These are phyloP conservation scores for Lampropteryx suffumata DNA, from an alignment of 2,888 invertebrate species.

Conservation along the genomic window DNA sequence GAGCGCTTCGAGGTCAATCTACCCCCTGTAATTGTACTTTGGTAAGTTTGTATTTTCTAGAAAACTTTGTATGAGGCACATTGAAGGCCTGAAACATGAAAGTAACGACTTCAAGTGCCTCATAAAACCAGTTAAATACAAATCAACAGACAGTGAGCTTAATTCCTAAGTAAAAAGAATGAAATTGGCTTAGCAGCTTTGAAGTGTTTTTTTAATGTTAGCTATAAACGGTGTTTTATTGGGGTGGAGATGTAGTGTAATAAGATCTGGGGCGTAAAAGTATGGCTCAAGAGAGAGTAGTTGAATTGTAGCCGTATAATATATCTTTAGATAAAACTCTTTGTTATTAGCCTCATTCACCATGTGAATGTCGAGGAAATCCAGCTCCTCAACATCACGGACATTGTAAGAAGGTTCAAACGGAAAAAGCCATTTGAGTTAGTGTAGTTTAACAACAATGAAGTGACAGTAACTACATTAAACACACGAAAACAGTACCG, in stretches of 20 bases:
- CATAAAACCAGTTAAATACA: conserved; percentile 7
- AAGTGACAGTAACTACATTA: no score
- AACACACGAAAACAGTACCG: no score
- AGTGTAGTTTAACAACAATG: no score
- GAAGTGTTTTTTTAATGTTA: conserved; percentile 32
- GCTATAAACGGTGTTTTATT: conserved; percentile 34
- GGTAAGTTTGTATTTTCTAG: background rate
- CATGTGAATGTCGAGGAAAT: no score
- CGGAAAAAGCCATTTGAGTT: no score
- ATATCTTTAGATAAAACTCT: no score
- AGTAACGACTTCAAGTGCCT: conserved; percentile 15
- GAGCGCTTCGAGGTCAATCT: no score
- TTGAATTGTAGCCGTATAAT: background rate
- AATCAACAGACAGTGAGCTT: conserved; percentile 2
- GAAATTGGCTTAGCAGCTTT: conserved; percentile 14
- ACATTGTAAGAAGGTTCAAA: no score
- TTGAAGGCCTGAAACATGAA: conserved; percentile 31
- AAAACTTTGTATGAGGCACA: background rate
- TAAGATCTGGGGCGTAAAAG: conserved; percentile 27
- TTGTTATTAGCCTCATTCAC: no score
- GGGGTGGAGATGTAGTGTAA: conserved; percentile 32
- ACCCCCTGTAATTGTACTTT: no score
- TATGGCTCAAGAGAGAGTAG: background rate
- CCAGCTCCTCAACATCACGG: no score
- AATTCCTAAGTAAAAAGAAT: conserved; percentile 4